phyloP scores from a whole-genome alignment of 30 jellyfish, hydroid and myxozoan species.

The Turritopsis rubra region DNA sequence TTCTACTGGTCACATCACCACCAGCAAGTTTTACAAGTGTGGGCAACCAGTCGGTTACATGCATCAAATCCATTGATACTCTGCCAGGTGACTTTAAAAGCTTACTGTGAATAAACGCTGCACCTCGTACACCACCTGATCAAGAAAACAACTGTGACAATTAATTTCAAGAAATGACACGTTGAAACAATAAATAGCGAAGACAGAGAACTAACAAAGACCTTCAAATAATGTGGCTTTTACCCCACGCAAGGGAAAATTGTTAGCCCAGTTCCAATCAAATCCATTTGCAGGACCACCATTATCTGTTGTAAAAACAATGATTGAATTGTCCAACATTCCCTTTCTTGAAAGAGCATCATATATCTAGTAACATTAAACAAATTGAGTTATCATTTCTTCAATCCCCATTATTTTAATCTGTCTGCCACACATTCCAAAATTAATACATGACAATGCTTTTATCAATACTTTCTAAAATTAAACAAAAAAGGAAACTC shows the following conservation, averaged over 20 bases:
- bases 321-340: constrained; percentile 61
- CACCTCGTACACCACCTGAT: constrained; percentile 80
- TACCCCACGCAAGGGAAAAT: constrained; percentile 83
- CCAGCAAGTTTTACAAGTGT: constrained; percentile 74
- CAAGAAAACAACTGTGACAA: not conserved
- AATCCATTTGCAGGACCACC: constrained; percentile 98
- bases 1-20: constrained; percentile 15
- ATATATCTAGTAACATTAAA: constrained; percentile 55
- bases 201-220: not conserved
- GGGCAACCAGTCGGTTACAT: constrained; percentile 90
- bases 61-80: constrained; percentile 62
- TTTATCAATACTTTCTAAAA: too few relatives aligned
- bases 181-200: not conserved
- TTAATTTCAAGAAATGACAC: not conserved
- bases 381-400: not conserved
- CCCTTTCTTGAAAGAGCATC: constrained; percentile 69
- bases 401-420: too few relatives aligned
- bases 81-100: constrained; percentile 61
- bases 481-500: too few relatives aligned
- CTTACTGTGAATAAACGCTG: constrained; percentile 67
- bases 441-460: not conserved
- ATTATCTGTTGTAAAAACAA: constrained; percentile 85
- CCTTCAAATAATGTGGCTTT: constrained; percentile 92
- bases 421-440: not conserved
- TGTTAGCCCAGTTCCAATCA: constrained; percentile 80